A percentile compares a stretch with the other conserved stretches of the same genome.
Evolutionary conservation across 1,140 invertebrate species (phyloP).

Genomic region (Vollenhovia emeryi): DNA sequence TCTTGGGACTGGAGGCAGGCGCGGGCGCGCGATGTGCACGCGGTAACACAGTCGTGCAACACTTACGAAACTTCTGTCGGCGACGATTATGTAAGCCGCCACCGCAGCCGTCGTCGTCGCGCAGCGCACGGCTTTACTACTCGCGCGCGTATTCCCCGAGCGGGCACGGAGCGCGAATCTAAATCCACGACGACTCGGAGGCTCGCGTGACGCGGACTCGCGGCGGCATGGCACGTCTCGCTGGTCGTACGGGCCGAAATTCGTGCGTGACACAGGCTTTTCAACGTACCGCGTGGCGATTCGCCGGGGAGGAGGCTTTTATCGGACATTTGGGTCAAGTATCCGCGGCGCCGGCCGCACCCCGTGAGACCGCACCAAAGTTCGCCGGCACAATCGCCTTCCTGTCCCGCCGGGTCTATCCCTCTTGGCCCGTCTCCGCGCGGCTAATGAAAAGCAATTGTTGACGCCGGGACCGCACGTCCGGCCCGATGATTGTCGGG

Average conservation of each 20-base stretch:
- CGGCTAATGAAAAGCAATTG: conserved; percentile 39
- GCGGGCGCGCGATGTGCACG: no score
- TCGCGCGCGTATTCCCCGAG: conserved; percentile 23
- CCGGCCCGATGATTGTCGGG: background rate
- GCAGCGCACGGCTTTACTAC: conserved; percentile 35
- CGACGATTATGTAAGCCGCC: conserved; percentile 27
- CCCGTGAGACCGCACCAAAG: conserved; percentile 15
- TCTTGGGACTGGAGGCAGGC: background rate
- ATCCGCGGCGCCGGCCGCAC: conserved; percentile 24
- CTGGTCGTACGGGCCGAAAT: conserved; percentile 22
- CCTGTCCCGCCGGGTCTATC: conserved; percentile 2
- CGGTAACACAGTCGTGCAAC: background rate
- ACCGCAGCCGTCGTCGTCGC: background rate
- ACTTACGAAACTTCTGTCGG: conserved; percentile 20
- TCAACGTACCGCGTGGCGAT: background rate
- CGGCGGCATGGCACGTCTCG: background rate
- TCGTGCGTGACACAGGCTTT: conserved; percentile 30
- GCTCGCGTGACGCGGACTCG: conserved; percentile 34
- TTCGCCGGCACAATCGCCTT: background rate
- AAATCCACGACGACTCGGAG: conserved; percentile 36
- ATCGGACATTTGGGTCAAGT: conserved; percentile 50
- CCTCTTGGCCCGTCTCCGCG: background rate
- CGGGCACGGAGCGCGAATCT: conserved; percentile 4
- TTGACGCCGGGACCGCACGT: conserved; percentile 3
- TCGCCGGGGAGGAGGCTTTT: background rate